These are phyloP conservation scores for Nesidiocoris tenuis DNA, from an alignment of 2,888 invertebrate species.

Conservation along the genomic window DNA sequence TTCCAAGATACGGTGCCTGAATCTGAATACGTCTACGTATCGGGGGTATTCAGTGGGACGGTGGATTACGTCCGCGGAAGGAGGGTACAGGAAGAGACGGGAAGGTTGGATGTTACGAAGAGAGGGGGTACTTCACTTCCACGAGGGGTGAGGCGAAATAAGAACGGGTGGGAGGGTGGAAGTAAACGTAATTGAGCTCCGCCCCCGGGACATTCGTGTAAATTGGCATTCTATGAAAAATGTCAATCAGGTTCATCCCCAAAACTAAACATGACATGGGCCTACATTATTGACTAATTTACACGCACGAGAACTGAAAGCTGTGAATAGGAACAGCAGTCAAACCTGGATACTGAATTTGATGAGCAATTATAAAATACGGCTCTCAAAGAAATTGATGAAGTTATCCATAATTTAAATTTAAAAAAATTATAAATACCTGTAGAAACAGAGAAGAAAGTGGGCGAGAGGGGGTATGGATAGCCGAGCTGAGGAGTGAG, in stretches of 20 bases:
- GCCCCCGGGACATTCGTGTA: neutral
- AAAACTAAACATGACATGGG: no score
- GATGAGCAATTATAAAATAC: no score
- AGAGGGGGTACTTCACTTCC: neutral
- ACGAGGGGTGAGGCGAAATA: neutral
- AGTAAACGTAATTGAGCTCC: neutral
- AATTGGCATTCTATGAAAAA: neutral
- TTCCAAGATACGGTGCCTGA: neutral
- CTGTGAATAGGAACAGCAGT: no score
- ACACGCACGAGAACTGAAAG: no score
- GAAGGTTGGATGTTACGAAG: neutral
- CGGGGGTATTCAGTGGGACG: neutral
- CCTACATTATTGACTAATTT: no score
- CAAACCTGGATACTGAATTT: no score
- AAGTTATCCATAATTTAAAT: neutral
- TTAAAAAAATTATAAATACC: conserved; percentile 19
- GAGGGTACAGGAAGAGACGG: neutral
- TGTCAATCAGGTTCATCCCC: no score
- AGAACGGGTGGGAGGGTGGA: neutral
- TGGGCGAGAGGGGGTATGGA: neutral
- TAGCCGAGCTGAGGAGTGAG: neutral
- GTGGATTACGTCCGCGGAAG: neutral
- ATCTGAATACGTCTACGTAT: neutral
- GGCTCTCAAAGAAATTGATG: no score
- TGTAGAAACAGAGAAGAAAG: conserved; percentile 32